Conservation (phyloP, 2,888 invertebrate genomes). For the Cataglyphis altisquamis region DNA sequence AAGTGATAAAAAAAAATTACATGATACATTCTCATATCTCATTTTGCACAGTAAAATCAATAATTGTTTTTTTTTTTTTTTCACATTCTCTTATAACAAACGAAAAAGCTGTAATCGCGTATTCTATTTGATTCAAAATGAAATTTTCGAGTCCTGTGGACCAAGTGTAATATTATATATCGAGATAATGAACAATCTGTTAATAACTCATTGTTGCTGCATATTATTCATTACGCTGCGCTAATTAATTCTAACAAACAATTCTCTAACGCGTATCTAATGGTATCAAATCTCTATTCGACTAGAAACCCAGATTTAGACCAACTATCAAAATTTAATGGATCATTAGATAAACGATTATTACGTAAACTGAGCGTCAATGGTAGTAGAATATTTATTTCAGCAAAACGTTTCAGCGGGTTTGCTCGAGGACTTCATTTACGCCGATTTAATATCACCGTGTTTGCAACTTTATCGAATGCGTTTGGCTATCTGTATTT, state of each 20-base stretch:
- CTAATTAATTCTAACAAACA: conserved; percentile 49
- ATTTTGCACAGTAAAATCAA: conserved; percentile 4
- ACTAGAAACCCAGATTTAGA: conserved; percentile 13
- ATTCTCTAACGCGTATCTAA: conserved; percentile 13
- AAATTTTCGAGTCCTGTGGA: neutral
- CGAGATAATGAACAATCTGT: neutral
- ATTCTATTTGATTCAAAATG: neutral
- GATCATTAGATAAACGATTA: conserved; percentile 42
- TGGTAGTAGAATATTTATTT: conserved; percentile 33
- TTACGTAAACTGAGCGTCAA: neutral
- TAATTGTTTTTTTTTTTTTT: neutral
- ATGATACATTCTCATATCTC: neutral
- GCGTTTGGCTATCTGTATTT: neutral
- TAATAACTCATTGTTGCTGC: conserved; percentile 27
- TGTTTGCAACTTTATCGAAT: conserved; percentile 34
- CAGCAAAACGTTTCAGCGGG: conserved; percentile 23
- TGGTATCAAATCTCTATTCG: conserved; percentile 37
- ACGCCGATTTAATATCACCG: conserved; percentile 22
- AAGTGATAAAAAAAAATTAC: neutral
- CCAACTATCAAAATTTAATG: conserved; percentile 43
- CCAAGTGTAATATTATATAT: neutral
- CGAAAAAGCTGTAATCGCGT: neutral
- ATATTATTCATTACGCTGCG: neutral
- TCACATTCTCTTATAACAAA: neutral
- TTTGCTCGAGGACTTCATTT: conserved; percentile 23